Base-by-base conservation (phyloP, 2,113 vertebrate species). In the Neodon shergylaensis region DNA sequence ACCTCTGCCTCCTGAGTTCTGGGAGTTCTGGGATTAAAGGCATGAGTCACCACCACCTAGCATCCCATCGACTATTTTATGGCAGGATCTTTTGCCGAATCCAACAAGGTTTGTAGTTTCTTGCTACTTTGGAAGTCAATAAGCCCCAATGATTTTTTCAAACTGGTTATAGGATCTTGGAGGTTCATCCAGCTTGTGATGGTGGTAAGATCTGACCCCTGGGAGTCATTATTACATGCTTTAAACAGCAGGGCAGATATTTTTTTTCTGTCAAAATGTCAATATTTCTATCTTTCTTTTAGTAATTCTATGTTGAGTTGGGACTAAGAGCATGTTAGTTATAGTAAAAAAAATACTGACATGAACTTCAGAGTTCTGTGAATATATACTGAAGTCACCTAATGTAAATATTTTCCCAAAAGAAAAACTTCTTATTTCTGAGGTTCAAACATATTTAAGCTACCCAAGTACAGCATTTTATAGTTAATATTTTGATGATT, bases 401-500 rank as follows among this genome's bases (percentile, higher is more conserved):
- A 10, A 2, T 42, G 13, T 33, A 88, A 73, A n/a, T 31, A 39
- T 33, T 90, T 74, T 65, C 10, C 5, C 22, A 16, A 91, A 47
- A 14, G 54, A 28, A 82, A 5, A 3, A 58, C 17, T 21, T 31
- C 17, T 19, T 31, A 44, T 19, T 91, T 19, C n/a, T 87, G 36
- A 13, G 81, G 52, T 70, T 95, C 39, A 49, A 89, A 91, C n/a
- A 88, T 61, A 72, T 81, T 94, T 95, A 36, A 58, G 13, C 88
- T 91, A 79, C 3, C 42, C 68, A 90, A 96, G 86, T 22, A 78
- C 74, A 92, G 90, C 6, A 92, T 96, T 89, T 39, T 97, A 98
- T 94, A 49, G 58, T 66, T 92, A 85, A 88, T 84, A 83, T 90
- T 98, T 86, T 73, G 95, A 88, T 87, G 95, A 33, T 84, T 97